Base-by-base conservation (phyloP, 2,113 vertebrate genomes). In the Corydoras sp. region DNA sequence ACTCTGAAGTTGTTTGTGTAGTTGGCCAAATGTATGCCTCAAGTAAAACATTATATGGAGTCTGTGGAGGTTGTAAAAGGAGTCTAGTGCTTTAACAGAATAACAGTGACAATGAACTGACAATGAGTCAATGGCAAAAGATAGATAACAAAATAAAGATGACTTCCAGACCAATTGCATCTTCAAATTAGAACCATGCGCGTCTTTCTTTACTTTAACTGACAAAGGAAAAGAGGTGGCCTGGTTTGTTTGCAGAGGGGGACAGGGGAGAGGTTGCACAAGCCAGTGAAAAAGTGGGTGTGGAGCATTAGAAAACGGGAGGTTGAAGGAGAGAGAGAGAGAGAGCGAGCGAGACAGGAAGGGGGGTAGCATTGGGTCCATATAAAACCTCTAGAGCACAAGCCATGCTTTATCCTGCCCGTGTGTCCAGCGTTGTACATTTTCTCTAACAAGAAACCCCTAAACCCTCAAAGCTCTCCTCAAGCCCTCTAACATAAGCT, bases 301-400 rank as follows among this genome's bases (percentile, higher is more conserved):
- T 56, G 64, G 66, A 59, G 29, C 18, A 72, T 48, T 58, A 43
- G 53, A n/a, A 32, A n/a, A 30, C 24, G 51, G 14, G 32, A 54
- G 32, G 4, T 9, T 10, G 48, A 24, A 24, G 18, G 18, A 24
- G 18, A 24, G 18, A 24, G 18, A 64, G 62, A 71, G 48, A 61
- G 77, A 72, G 69, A 62, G 72, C 67, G 67, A 58, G 63, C 65
- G 74, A 62, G 55, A 29, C 55, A 30, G 5, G 62, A n/a, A 55
- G n/a, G 24, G 71, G 43, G 70, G 75, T 53, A 69, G 71, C 69
- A 76, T 81, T 81, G 77, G 75, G 74, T 75, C 69, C 53, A 30
- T 90, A 90, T 89, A 90, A 89, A 89, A 84, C 80, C 80, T 79
- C 73, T 59, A 49, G 78, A 84, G 81, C 81, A 86, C 84, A 85